phyloP scores from a whole-genome alignment of 1,140 invertebrate species.

The Lordiphosa collinella region DNA sequence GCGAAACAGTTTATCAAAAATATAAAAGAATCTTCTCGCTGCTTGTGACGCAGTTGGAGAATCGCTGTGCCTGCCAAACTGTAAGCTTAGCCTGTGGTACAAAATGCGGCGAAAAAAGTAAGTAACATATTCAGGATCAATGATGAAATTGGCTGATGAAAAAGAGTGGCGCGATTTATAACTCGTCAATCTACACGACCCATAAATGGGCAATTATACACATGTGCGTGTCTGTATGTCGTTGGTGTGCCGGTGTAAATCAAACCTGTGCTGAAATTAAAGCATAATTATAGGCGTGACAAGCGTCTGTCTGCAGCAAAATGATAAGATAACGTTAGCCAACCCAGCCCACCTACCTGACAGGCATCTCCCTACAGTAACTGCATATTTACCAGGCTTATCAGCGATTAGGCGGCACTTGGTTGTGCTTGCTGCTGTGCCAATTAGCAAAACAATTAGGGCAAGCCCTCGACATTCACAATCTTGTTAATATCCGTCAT shows the following conservation, averaged over 20 bases:
- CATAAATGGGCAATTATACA: constrained; percentile 14
- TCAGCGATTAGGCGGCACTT: constrained; percentile 36
- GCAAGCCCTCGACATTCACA: constrained; percentile 6
- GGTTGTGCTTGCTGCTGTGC: constrained; percentile 1
- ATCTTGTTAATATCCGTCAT: too few species aligned
- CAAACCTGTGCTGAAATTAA: constrained; percentile 62
- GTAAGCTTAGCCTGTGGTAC: neutral
- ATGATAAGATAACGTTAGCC: constrained; percentile 50
- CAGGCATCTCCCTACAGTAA: neutral
- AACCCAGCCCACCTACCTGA: neutral
- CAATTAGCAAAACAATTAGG: constrained; percentile 47
- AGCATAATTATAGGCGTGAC: constrained; percentile 76
- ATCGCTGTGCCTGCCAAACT: constrained; percentile 6
- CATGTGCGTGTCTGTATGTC: constrained; percentile 16
- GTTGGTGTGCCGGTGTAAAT: constrained; percentile 52
- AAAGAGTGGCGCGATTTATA: constrained; percentile 17
- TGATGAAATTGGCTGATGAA: constrained; percentile 34
- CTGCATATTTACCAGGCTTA: constrained; percentile 46
- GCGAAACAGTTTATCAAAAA: constrained; percentile 10
- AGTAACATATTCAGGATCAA: constrained; percentile 13
- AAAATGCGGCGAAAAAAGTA: constrained; percentile 46
- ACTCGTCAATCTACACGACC: constrained; percentile 14
- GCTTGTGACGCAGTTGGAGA: constrained; percentile 20
- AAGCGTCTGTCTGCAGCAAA: constrained; percentile 48
- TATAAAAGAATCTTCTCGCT: constrained; percentile 16